These are phyloP conservation scores for Streptopelia turtur DNA, from an alignment of 2,797 vertebrate genomes.

Conservation along the genomic window DNA sequence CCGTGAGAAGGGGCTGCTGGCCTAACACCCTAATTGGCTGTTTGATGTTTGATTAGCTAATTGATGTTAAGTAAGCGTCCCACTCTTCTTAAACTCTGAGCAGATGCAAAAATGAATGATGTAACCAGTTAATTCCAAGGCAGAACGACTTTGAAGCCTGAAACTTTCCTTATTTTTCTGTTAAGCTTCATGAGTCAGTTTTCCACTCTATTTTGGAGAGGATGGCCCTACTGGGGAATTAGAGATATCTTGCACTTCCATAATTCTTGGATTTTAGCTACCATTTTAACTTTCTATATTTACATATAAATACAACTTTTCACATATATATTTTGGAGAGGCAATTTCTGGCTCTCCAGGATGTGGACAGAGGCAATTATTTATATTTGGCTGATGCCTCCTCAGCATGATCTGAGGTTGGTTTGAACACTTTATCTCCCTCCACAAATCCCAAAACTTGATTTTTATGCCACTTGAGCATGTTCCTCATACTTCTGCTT, in stretches of 20 bases:
- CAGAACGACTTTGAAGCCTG: background rate
- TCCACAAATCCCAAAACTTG: background rate
- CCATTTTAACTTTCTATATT: background rate
- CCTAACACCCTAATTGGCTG: background rate
- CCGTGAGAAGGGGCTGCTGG: accelerated
- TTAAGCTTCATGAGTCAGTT: background rate
- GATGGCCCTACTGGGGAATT: background rate
- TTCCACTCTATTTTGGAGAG: background rate
- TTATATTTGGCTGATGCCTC: background rate
- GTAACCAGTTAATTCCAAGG: background rate
- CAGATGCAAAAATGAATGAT: background rate
- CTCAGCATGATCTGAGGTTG: background rate
- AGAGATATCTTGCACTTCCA: background rate
- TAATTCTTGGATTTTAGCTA: background rate
- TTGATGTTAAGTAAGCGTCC: background rate
- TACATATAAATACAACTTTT: background rate
- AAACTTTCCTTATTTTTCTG: background rate
- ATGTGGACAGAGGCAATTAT: background rate
- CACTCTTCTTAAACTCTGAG: background rate
- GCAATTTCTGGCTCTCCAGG: background rate
- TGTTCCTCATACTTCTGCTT: background rate
- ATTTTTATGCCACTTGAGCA: background rate
- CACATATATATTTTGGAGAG: background rate
- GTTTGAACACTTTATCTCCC: background rate
- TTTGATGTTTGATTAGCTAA: too few relatives aligned